Conservation (phyloP, 92 coral and sea anemone species). For the Montipora capitata region DNA sequence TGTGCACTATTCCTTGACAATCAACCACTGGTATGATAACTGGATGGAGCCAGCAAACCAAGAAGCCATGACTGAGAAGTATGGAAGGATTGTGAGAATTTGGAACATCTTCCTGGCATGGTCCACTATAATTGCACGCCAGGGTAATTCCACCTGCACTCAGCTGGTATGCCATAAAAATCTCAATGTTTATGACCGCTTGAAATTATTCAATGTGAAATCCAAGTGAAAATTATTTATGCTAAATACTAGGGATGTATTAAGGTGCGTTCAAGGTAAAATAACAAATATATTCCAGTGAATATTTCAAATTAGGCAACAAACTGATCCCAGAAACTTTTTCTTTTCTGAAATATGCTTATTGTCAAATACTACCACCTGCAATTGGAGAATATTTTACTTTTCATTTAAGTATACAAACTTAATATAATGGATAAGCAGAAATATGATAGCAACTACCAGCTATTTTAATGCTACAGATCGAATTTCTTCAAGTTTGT, state of each 20-base stretch:
- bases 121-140: slow-evolving; percentile 98
- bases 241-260: neutral
- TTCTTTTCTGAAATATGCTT: neutral
- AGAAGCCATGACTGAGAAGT: slow-evolving; percentile 76
- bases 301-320: neutral
- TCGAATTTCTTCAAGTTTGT: neutral
- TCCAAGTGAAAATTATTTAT: slow-evolving; percentile 45
- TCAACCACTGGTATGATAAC: slow-evolving; percentile 96
- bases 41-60: slow-evolving; percentile 95
- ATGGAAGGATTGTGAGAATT: slow-evolving; percentile 92
- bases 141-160: slow-evolving; percentile 96
- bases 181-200: slow-evolving; percentile 93
- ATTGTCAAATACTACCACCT: neutral
- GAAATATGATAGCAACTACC: neutral
- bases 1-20: slow-evolving; percentile 97
- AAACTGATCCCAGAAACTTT: neutral
- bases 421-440: neutral
- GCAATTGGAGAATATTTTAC: slow-evolving; percentile 2
- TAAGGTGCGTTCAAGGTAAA: no score
- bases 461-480: neutral
- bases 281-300: neutral
- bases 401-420: neutral
- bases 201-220: slow-evolving; percentile 87
- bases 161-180: slow-evolving; percentile 98
- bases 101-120: slow-evolving; percentile 98